These are phyloP conservation scores for Chalcosyrphus nemorum DNA, from an alignment of 2,888 invertebrate genomes.

Conservation along the genomic window DNA sequence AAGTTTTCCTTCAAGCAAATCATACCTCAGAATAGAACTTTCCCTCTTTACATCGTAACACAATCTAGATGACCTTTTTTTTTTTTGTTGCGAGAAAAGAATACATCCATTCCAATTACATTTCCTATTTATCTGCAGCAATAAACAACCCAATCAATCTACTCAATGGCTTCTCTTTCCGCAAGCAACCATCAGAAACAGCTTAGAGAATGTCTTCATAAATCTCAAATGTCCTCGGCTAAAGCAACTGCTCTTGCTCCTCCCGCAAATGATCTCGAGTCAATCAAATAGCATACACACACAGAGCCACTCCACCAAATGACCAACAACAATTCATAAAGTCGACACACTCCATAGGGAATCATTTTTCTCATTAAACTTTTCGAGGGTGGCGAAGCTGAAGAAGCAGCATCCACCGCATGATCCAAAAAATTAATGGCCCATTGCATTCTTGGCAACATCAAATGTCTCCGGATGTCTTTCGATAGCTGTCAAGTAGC, in stretches of 20 bases:
- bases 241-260: background rate
- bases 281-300: conserved; percentile 7
- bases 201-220: conserved; percentile 20
- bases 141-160: conserved; percentile 33
- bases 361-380: conserved; percentile 22
- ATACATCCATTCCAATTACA: background rate
- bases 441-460: conserved; percentile 56
- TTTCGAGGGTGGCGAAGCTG: background rate
- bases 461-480: conserved; percentile 52
- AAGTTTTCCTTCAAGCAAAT: no score
- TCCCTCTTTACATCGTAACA: no score
- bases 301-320: background rate
- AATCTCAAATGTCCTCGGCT: conserved; percentile 13
- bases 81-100: no score
- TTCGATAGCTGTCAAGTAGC: conserved; percentile 67
- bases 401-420: background rate
- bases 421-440: conserved; percentile 36
- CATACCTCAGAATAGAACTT: no score
- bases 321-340: conserved; percentile 14
- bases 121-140: background rate
- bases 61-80: no score
- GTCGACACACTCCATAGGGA: background rate
- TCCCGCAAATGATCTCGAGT: conserved; percentile 3
- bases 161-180: background rate
- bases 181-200: background rate